Base-by-base conservation (phyloP, 2,113 vertebrate genomes). In the Dipodomys stephensi region DNA sequence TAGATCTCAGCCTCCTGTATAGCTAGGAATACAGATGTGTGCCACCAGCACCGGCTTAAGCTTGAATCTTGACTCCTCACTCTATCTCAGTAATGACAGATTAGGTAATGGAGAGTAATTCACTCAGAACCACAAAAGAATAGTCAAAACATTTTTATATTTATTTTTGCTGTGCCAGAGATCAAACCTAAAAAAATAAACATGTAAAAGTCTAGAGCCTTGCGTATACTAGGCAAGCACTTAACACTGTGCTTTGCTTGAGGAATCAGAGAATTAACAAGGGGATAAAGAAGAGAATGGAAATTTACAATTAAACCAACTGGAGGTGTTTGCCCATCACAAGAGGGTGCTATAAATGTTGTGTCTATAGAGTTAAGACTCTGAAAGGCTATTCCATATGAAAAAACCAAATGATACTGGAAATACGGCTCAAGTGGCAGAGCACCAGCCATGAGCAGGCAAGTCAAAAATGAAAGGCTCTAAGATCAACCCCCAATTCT, bases 111-210 rank as follows among this genome's bases (percentile, higher is more conserved):
- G 9, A n/a, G 77, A 83, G 7, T 46, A 86, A 86, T 18, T 64
- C 69, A 77, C 53, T 95, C 25, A 81, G 53, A 93, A 84, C 35
- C 53, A 80, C 68, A 87, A 89, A 83, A 73, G 25, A 39, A 78
- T 1, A 27, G 32, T 65, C 23, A 81, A 93, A 88, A 87, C 30
- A 71, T 32, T 49, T 68, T 32, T 69, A 69, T 72, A 72, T 84
- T 83, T 4, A 12, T 49, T 57, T 64, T 35, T 9, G 15, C 32
- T 30, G 77, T 32, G 22, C 19, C 32, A 6, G 49, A 7, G 18
- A 22, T 6, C 11, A 19, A 20, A 79, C 49, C 49, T 49, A 11
- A 49, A 49, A 49, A 49, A 49, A 49, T 11, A 49, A 49, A 49
- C 12, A 49, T 39, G 4, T 39, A 49, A 49, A 49, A 2, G n/a